Evolutionary conservation across 1,140 invertebrate species (phyloP), one percentile per base, ranked within the genome.

Genomic region (Rhopalosiphum padi): DNA sequence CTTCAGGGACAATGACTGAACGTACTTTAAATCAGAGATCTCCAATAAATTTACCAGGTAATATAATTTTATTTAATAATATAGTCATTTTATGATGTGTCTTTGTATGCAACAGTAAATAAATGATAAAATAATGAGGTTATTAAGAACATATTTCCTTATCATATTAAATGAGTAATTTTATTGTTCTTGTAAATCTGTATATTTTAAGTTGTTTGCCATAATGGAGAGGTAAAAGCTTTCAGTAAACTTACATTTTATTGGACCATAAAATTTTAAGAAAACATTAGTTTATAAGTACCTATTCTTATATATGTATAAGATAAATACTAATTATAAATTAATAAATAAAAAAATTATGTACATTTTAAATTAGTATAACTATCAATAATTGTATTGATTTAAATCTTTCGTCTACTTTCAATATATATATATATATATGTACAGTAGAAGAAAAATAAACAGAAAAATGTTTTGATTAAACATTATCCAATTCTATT

Each of bases 1-100:
- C 96, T 93, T 95, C 95, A 87, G 95, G 95, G 68, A 95, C 95
- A 94, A 95, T 94, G 95, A 94, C 94, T 51, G 95, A 96, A 93
- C 91, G 94, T 55, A 94, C 95, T n/a, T 94, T 96, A 90, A 55
- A 77, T 46, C 86, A 93, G 21, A 82, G 77, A 51, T 94, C 95
- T 48, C 95, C 95, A 41, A 95, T 95, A 43, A 96, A 96, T 85
- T 88, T 90, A 46, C 83, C 91, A n/a, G 93, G 94, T 37, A 93
- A 90, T 93, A 90, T 53, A 87, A 48, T 35, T 21, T 0, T 23
- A 41, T 43, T 43, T 30, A 43, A 15, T 30, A 46, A 85, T 41
- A 83, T 77, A 77, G 30, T 18, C 4, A 77, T 68, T 68, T 15
- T 77, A 77, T 77, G 0, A 77, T 77, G 4, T 77, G n/a, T 2